Percentiles rank a stretch among this genome's conserved stretches.
These are phyloP conservation scores for Loxodonta africana DNA, from an alignment of 2,113 vertebrate genomes.

Conservation along the genomic window DNA sequence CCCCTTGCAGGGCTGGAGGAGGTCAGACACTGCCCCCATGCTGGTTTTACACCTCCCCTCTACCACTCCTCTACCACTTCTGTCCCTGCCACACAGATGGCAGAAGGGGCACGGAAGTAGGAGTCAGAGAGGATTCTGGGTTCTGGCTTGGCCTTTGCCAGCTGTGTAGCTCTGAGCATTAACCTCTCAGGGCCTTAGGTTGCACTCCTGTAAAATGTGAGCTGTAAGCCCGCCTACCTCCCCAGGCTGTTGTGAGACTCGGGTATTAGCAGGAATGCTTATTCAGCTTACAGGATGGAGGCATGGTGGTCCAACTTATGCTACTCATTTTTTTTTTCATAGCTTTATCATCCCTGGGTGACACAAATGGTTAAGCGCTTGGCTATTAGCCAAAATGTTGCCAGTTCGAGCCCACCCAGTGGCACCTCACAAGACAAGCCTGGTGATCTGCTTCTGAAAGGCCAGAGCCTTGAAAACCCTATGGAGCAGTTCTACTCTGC, in stretches of 20 bases:
- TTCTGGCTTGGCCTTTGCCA: not conserved
- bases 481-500: too few species aligned
- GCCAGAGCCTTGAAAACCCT: too few species aligned
- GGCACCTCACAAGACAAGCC: too few species aligned
- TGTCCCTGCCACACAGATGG: rapidly evolving
- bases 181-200: not conserved
- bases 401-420: not conserved
- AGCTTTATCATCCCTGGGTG: not conserved
- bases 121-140: not conserved
- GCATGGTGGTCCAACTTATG: not conserved
- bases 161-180: not conserved
- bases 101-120: not conserved
- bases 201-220: not conserved
- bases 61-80: not conserved
- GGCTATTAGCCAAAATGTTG: not conserved
- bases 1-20: too few species aligned
- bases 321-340: too few species aligned
- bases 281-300: not conserved
- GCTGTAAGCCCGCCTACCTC: not conserved
- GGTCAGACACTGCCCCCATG: too few species aligned
- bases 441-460: too few species aligned
- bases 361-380: not conserved
- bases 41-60: too few species aligned
- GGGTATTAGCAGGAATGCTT: not conserved
- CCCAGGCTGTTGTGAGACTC: not conserved